Evolutionary conservation across 2,888 invertebrate species (phyloP).

Genomic region (Apodemia mormo): DNA sequence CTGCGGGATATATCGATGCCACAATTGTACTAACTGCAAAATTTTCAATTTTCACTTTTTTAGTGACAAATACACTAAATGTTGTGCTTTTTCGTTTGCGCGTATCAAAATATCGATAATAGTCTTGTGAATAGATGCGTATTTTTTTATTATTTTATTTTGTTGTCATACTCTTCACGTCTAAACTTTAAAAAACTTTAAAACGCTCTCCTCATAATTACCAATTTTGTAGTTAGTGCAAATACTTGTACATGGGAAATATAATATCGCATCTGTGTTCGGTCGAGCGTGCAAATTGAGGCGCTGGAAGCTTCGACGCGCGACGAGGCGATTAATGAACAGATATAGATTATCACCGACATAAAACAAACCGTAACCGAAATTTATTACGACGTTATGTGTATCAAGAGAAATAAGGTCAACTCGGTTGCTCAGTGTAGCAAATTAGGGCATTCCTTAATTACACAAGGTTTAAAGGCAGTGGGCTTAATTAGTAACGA

Average conservation of each 20-base stretch:
- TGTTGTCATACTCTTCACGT: no score
- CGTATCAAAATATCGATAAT: no score
- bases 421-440: constrained; percentile 1
- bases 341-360: constrained; percentile 15
- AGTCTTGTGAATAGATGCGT: no score
- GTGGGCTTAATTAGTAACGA: neutral
- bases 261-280: neutral
- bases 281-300: neutral
- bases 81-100: no score
- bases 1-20: no score
- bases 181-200: no score
- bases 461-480: neutral
- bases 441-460: constrained; percentile 15
- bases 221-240: no score
- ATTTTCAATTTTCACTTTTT: no score
- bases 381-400: constrained; percentile 16
- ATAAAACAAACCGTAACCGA: constrained; percentile 13
- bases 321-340: constrained; percentile 10
- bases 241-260: neutral
- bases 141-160: no score
- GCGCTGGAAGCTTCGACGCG: neutral
- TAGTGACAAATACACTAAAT: no score
- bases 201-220: no score
- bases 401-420: constrained; percentile 12
- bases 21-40: no score